These are phyloP conservation scores for Hirtodrosophila trivittata DNA, from an alignment of 2,888 invertebrate species.

Conservation along the genomic window DNA sequence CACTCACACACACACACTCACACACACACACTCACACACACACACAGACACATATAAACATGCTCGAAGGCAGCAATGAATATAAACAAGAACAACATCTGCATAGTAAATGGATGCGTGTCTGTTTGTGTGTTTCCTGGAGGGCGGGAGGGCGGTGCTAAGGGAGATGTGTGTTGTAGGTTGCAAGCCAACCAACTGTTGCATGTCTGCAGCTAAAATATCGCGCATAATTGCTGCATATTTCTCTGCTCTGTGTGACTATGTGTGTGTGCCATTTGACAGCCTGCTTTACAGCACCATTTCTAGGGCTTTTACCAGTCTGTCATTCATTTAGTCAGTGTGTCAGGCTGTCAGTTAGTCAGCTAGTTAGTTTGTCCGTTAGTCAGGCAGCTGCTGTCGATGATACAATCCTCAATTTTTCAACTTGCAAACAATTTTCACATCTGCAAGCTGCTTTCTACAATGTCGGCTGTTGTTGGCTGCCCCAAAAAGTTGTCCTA, in stretches of 20 bases:
- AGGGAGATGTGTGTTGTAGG: background rate
- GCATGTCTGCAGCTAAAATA: conserved; percentile 69
- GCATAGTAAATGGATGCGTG: conserved; percentile 14
- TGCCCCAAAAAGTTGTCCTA: conserved; percentile 22
- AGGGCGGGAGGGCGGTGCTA: background rate
- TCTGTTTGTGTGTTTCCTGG: background rate
- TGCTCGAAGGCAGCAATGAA: conserved; percentile 44
- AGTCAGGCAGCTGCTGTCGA: conserved; percentile 45
- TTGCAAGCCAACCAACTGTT: conserved; percentile 58
- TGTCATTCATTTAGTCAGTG: conserved; percentile 4
- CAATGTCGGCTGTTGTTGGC: conserved; percentile 10
- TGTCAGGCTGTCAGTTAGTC: conserved; percentile 14
- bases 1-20: conserved; percentile 19
- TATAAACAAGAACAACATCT: conserved; percentile 54
- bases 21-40: conserved; percentile 2
- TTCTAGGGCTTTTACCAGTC: conserved; percentile 28
- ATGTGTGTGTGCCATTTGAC: conserved; percentile 38
- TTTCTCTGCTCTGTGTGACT: conserved; percentile 37
- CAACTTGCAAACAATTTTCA: conserved; percentile 29
- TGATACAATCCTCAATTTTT: conserved; percentile 36
- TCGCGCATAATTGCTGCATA: conserved; percentile 69
- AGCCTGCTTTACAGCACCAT: conserved; percentile 42
- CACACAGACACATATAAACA: conserved; percentile 20
- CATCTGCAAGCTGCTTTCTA: conserved; percentile 52
- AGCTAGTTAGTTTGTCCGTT: conserved; percentile 5